Evolutionary conservation across 2,888 invertebrate genomes (phyloP).

Genomic region (Dryobota labecula): DNA sequence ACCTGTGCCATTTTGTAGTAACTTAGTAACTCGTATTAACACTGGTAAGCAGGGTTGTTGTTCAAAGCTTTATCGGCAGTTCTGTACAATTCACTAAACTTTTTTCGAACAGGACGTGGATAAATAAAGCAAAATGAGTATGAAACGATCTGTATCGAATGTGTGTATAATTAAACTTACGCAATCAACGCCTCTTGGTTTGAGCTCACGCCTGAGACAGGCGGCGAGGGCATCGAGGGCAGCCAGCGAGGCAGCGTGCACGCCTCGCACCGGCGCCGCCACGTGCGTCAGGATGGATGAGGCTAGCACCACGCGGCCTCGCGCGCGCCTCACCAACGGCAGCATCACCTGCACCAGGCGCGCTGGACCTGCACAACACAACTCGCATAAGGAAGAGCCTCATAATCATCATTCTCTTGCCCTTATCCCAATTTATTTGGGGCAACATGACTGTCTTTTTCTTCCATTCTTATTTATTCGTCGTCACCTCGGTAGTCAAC

Average conservation of each 20-base stretch:
- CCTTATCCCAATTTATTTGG: not conserved
- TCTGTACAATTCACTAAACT: not conserved
- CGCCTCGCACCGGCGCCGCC: slow-evolving; percentile 94
- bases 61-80: not conserved
- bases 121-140: not conserved
- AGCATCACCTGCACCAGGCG: slow-evolving; percentile 94
- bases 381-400: not conserved
- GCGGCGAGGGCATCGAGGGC: slow-evolving; percentile 95
- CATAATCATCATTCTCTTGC: not conserved
- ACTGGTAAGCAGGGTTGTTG: not conserved
- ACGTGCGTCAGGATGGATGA: slow-evolving; percentile 95
- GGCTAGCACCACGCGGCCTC: slow-evolving; percentile 95
- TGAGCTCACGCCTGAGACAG: slow-evolving; percentile 95
- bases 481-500: no score
- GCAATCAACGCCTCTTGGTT: slow-evolving; percentile 95
- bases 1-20: not conserved
- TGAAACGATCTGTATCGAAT: not conserved
- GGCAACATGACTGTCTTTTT: not conserved
- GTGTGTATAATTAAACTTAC: slow-evolving; percentile 73
- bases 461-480: no score
- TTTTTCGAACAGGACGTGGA: not conserved
- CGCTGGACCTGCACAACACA: slow-evolving; percentile 89
- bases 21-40: not conserved
- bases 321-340: slow-evolving; percentile 94
- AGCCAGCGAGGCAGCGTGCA: slow-evolving; percentile 94